Evolutionary conservation across 2,888 invertebrate species (phyloP), one percentile per base, ranked within the genome.

Genomic region (Candidula unifasciata): DNA sequence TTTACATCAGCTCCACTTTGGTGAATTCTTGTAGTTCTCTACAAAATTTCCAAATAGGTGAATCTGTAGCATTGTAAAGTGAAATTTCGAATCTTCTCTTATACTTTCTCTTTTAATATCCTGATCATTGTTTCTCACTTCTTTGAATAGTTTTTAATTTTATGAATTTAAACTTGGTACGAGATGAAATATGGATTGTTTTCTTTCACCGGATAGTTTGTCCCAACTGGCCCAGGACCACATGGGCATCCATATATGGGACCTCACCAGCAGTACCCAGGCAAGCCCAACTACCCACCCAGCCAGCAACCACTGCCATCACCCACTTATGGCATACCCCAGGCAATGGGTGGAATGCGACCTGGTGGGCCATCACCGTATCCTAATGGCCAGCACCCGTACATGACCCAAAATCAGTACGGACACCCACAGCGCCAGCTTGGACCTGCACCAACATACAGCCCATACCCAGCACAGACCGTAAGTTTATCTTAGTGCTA

Each of bases 241-340:
- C 88, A 68, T 84, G 89, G 78, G 87, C 89, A 85, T 87, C 76
- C 89, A 87, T 86, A 84, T 78, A 82, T 78, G 52, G 74, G 73
- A 30, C 87, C 85, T 80, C 89, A 90, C 77, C 89, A 88, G 78
- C 91, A 91, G 87, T 91, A 91, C 88, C 89, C 89, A n/a, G 88
- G 86, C 66, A 91, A 91, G 88, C 90, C 91, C 66, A 90, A 90
- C 86, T 92, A 92, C 44, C 90, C 90, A 37, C 92, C 92, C 33
- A 90, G 90, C 68, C 92, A 92, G 88, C 93, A 92, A 86, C 92
- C 93, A 60, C 87, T 92, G 80, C 92, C 92, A n/a, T 92, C 92
- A n/a, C 91, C 91, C 24, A 91, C 90, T 37, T 92, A 92, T 80
- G 89, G 88, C 37, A 89, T 89, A 78, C 89, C 89, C 66, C 90